phyloP scores from a whole-genome alignment of 2,113 vertebrate species.

The Corythornis cristatus region DNA sequence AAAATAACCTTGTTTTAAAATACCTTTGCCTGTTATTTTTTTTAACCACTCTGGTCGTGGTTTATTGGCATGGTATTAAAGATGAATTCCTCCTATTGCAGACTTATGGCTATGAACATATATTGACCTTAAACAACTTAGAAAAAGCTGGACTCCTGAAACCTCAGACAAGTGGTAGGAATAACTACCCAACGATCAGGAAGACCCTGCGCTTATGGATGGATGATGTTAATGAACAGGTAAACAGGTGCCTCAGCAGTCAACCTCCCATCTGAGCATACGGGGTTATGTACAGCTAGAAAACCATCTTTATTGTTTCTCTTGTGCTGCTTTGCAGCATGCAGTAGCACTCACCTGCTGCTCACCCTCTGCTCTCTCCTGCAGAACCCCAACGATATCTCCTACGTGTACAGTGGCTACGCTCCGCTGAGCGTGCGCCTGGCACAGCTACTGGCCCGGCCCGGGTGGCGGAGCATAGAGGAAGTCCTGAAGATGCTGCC shows the following conservation, averaged over 20 bases:
- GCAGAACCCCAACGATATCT: constrained; percentile 97
- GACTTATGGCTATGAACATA: constrained; percentile 96
- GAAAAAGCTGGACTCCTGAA: constrained; percentile 93
- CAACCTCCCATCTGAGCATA: rapidly evolving
- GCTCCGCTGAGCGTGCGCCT: constrained; percentile 93
- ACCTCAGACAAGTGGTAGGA: constrained; percentile 84
- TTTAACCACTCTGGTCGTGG: not conserved
- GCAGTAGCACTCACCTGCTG: not conserved
- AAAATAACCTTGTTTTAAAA: not conserved
- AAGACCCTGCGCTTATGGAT: constrained; percentile 97
- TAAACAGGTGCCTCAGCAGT: not conserved
- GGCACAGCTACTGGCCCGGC: constrained; percentile 90
- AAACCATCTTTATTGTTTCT: rapidly evolving
- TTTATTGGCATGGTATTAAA: not conserved
- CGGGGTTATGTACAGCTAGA: not conserved
- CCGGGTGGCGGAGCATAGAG: constrained; percentile 97
- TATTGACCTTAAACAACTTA: constrained; percentile 91
- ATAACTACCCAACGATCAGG: constrained; percentile 94
- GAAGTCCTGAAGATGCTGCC: constrained; percentile 97
- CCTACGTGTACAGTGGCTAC: constrained; percentile 96
- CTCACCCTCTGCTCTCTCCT: not conserved
- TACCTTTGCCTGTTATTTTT: not conserved
- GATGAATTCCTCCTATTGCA: constrained; percentile 49
- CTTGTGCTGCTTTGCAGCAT: not conserved
- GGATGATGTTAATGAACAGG: constrained; percentile 97